Evolutionary conservation across 2,113 vertebrate genomes (phyloP).

Genomic region (Indri indri): DNA sequence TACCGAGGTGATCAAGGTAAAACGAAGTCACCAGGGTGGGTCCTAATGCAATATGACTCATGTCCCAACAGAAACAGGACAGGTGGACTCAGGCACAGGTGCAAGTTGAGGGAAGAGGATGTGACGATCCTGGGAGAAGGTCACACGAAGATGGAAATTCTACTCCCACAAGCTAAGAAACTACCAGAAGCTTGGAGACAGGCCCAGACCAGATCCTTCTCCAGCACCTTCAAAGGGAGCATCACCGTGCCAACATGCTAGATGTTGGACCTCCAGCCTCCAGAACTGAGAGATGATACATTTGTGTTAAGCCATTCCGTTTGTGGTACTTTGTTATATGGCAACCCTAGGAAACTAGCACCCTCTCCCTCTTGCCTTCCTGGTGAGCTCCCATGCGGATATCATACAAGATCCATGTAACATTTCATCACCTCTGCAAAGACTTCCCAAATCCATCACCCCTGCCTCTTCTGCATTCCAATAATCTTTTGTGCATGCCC

Average conservation of each 20-base stretch:
- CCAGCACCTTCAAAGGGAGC: neutral
- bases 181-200: neutral
- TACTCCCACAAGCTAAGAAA: neutral
- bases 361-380: neutral
- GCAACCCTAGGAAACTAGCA: neutral
- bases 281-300: neutral
- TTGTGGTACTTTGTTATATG: neutral
- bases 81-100: neutral
- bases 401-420: neutral
- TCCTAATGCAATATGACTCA: neutral
- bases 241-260: no score
- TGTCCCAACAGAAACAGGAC: neutral
- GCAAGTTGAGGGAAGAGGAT: rapidly evolving
- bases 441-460: neutral
- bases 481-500: neutral
- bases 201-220: neutral
- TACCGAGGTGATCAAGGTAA: neutral
- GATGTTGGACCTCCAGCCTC: neutral
- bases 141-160: neutral
- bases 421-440: neutral
- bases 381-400: neutral
- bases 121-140: rapidly evolving
- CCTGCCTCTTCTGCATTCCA: neutral
- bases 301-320: neutral
- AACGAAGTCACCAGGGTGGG: neutral